A percentile compares a stretch with the other conserved stretches of the same genome.
phyloP scores from a whole-genome alignment of 2,888 invertebrate species.

The Agrochola circellaris region DNA sequence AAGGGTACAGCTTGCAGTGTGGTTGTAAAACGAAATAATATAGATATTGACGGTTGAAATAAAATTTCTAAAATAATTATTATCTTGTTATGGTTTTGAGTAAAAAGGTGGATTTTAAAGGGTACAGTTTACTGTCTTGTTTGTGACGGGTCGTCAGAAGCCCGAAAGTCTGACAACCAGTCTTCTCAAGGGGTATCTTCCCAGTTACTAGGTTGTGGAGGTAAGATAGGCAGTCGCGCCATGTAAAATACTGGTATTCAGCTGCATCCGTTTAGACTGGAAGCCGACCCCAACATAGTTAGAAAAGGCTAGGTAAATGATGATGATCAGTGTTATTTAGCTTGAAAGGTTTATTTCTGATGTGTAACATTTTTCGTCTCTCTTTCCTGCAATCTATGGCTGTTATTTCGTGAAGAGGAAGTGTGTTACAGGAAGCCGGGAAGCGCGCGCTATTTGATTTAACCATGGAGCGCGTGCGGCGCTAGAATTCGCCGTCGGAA shows the following conservation, averaged over 20 bases:
- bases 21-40: neutral
- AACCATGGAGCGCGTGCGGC: too few relatives aligned
- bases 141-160: neutral
- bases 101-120: neutral
- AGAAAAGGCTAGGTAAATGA: neutral
- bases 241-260: neutral
- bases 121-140: neutral
- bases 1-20: neutral
- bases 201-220: neutral
- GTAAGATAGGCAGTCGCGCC: too few relatives aligned
- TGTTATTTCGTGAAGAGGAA: too few relatives aligned
- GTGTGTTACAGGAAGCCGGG: too few relatives aligned
- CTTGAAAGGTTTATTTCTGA: too few relatives aligned
- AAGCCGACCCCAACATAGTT: neutral
- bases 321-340: too few relatives aligned
- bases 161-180: neutral
- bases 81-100: neutral
- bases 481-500: too few relatives aligned
- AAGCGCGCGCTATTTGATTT: too few relatives aligned
- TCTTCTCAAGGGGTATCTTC: neutral
- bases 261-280: neutral
- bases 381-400: too few relatives aligned
- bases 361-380: too few relatives aligned
- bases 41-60: neutral
- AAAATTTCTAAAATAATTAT: neutral